These are phyloP conservation scores for Melanocharis versteri DNA, from an alignment of 2,113 vertebrate genomes.

Conservation along the genomic window DNA sequence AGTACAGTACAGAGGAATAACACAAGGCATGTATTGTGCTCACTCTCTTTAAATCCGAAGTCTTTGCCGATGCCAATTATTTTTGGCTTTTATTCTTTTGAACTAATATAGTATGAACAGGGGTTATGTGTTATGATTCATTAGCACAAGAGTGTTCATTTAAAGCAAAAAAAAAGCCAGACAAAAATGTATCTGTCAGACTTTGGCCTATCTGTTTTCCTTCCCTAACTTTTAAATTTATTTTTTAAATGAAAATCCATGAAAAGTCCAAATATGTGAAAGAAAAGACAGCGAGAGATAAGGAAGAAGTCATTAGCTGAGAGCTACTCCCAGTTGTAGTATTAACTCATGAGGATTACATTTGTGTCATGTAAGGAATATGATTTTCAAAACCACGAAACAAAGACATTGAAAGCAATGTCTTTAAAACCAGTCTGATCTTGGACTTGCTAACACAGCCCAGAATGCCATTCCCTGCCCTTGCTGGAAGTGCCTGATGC, in stretches of 20 bases:
- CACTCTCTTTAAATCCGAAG: conserved; percentile 32
- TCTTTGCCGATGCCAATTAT: conserved; percentile 15
- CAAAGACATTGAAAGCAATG: background rate
- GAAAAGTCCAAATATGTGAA: background rate
- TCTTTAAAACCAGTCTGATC: background rate
- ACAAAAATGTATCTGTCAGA: background rate
- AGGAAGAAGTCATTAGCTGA: background rate
- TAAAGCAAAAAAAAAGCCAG: background rate
- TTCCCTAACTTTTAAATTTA: background rate
- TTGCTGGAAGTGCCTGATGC: background rate
- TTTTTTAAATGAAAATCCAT: background rate
- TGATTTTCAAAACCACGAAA: background rate
- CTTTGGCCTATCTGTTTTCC: background rate
- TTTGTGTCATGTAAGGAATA: background rate
- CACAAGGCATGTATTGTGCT: conserved; percentile 47
- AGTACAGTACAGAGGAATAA: conserved; percentile 13
- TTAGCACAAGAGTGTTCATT: background rate
- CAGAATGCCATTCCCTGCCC: background rate
- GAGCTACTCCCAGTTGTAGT: background rate
- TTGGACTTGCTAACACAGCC: background rate
- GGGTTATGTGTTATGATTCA: background rate
- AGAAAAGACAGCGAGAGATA: background rate
- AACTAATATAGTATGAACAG: conserved; percentile 9
- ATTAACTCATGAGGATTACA: background rate
- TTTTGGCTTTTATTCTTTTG: conserved; percentile 62